Conservation (phyloP, 2,113 vertebrate genomes). For the Menura novaehollandiae region DNA sequence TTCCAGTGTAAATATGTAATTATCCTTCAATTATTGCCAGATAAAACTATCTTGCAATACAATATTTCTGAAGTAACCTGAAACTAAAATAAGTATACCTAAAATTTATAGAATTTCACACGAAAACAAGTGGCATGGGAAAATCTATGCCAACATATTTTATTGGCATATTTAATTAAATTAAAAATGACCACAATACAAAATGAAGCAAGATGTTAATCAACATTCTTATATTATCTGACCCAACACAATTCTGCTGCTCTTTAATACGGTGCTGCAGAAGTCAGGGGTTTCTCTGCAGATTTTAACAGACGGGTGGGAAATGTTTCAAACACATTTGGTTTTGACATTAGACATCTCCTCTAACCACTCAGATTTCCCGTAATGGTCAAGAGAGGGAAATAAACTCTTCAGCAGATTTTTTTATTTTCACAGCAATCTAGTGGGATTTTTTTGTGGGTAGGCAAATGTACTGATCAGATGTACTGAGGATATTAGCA, state of each 20-base stretch:
- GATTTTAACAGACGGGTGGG: not conserved
- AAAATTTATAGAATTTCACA: not conserved
- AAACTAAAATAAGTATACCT: not conserved
- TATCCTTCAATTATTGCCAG: not conserved
- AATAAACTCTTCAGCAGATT: not conserved
- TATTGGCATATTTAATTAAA: not conserved
- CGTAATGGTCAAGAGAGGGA: not conserved
- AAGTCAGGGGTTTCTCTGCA: not conserved
- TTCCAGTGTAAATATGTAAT: not conserved
- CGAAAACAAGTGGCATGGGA: not conserved
- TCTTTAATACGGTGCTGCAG: not conserved
- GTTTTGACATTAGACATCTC: not conserved
- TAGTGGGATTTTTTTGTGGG: not conserved
- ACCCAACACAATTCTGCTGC: not conserved
- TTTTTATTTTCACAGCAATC: not conserved
- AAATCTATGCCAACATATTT: not conserved
- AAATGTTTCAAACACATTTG: not conserved
- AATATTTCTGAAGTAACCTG: not conserved
- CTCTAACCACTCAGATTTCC: not conserved
- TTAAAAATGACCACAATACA: not conserved
- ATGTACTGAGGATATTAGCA: fast-evolving
- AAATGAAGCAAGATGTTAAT: not conserved
- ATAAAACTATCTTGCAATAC: not conserved
- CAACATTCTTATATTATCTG: not conserved
- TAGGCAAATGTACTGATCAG: not conserved